Percentiles rank a stretch among this genome's conserved stretches.
These are phyloP conservation scores for Brachypodius melanocephalos DNA, from an alignment of 2,113 vertebrate species.

Conservation along the genomic window DNA sequence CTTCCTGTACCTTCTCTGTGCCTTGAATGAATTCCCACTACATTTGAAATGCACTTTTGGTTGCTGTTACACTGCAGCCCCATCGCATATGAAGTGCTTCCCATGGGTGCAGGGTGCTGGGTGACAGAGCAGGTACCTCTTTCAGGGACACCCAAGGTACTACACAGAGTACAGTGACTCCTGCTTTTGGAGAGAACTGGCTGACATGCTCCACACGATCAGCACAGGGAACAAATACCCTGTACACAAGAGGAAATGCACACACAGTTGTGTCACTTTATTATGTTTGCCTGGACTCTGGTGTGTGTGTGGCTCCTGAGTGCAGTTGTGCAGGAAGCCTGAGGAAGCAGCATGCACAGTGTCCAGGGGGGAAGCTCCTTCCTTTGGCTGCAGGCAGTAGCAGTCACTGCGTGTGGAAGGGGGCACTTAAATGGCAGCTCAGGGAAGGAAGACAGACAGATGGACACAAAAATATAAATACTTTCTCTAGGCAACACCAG, in stretches of 20 bases:
- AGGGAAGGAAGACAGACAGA: not conserved
- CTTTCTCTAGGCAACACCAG: not conserved
- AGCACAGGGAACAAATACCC: not conserved
- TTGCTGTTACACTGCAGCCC: not conserved
- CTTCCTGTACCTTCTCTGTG: not conserved
- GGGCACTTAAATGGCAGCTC: not conserved
- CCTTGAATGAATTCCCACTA: not conserved
- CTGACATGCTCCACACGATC: not conserved
- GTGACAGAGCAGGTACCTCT: fast-evolving
- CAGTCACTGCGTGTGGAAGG: not conserved
- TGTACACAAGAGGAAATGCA: not conserved
- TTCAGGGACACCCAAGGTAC: not conserved
- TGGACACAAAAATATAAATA: not conserved
- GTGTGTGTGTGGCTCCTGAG: fast-evolving
- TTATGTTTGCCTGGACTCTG: not conserved
- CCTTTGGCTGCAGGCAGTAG: not conserved
- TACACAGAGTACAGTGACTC: not conserved
- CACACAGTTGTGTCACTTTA: not conserved
- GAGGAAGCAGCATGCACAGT: not conserved
- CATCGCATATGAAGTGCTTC: not conserved
- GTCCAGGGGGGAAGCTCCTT: not conserved
- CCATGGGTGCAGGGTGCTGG: not conserved
- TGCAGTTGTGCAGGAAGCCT: not conserved
- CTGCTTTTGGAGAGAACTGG: not conserved
- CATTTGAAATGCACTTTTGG: not conserved